phyloP scores from a whole-genome alignment of 2,888 invertebrate genomes.

The Brachynemurus nebulosus region DNA sequence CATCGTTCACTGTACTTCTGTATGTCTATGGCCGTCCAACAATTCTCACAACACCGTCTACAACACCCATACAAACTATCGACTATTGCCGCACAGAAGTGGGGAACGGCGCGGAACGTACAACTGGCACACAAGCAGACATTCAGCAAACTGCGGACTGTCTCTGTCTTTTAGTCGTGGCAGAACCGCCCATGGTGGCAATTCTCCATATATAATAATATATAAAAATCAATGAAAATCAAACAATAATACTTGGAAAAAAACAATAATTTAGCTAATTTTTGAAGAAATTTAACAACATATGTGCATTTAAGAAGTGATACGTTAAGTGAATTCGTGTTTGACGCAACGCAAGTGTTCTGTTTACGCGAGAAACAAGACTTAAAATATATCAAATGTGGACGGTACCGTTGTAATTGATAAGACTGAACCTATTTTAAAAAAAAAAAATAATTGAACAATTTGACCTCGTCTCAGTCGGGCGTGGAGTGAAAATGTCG shows the following conservation, averaged over 20 bases:
- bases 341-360: neutral
- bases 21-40: too few relatives aligned
- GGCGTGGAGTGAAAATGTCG: conserved; percentile 4
- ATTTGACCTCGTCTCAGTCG: neutral
- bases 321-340: neutral
- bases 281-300: neutral
- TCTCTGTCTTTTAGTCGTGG: conserved; percentile 3
- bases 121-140: neutral
- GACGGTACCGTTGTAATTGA: too few relatives aligned
- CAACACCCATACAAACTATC: neutral
- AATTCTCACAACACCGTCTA: too few relatives aligned
- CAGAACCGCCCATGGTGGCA: conserved; percentile 6
- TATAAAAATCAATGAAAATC: neutral
- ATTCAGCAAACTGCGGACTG: conserved; percentile 1
- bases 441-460: neutral
- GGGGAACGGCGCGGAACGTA: neutral
- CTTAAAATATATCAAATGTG: too few relatives aligned
- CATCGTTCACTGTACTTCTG: too few relatives aligned
- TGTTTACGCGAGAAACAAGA: neutral
- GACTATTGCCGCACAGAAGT: neutral
- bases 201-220: neutral
- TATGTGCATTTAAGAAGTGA: neutral
- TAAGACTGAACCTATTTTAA: neutral
- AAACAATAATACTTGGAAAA: too few relatives aligned
- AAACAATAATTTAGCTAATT: neutral